Evolutionary conservation across 2,888 invertebrate species (phyloP).

Genomic region (Tinea pellionella): DNA sequence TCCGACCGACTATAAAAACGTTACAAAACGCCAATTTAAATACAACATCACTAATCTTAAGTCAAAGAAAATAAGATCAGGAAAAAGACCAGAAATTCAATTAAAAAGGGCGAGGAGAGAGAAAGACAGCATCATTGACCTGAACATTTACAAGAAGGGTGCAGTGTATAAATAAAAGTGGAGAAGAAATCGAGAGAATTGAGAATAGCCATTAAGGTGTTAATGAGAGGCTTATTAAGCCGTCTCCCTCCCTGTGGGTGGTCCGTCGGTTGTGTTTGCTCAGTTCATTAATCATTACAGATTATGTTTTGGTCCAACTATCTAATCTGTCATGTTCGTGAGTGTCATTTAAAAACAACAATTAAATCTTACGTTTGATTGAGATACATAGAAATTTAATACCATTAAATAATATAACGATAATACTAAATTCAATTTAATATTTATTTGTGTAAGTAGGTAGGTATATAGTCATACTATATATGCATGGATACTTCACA

Average conservation of each 20-base stretch:
- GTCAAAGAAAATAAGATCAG: slow-evolving; percentile 66
- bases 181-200: slow-evolving; percentile 61
- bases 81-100: slow-evolving; percentile 61
- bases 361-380: slow-evolving; percentile 7
- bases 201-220: slow-evolving; percentile 68
- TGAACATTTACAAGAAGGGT: slow-evolving; percentile 20
- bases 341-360: neutral
- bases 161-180: slow-evolving; percentile 55
- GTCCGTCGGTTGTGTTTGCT: slow-evolving; percentile 51
- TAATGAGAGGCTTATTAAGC: slow-evolving; percentile 69
- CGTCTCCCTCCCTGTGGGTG: slow-evolving; percentile 64
- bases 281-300: slow-evolving; percentile 60
- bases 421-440: too few species aligned
- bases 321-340: slow-evolving; percentile 29
- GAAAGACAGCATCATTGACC: slow-evolving; percentile 20
- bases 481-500: neutral
- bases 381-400: neutral
- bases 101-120: slow-evolving; percentile 48
- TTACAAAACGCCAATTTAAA: slow-evolving; percentile 65
- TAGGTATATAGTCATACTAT: too few species aligned
- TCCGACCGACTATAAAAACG: slow-evolving; percentile 48
- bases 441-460: too few species aligned
- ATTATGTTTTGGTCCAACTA: slow-evolving; percentile 55
- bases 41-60: slow-evolving; percentile 62
- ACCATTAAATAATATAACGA: neutral